These are phyloP conservation scores for Anas platyrhynchos DNA, from an alignment of 2,113 vertebrate species.

Conservation along the genomic window DNA sequence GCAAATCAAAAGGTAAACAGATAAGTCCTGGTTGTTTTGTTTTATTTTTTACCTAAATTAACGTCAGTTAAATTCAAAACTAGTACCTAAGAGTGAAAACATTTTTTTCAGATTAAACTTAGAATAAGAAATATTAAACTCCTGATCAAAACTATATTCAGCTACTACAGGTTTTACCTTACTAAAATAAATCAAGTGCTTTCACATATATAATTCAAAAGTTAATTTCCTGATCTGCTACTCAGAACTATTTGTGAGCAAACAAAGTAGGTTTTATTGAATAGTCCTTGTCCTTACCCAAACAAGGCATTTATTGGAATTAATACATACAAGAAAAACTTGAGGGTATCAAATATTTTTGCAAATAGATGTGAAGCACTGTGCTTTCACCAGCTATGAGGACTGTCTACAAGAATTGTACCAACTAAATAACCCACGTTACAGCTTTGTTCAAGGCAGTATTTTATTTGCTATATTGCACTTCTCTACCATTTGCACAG, in stretches of 20 bases:
- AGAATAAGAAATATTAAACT: not conserved
- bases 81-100: not conserved
- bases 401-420: not conserved
- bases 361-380: not conserved
- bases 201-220: slow-evolving; percentile 16
- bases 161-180: not conserved
- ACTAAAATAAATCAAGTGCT: not conserved
- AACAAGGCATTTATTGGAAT: not conserved
- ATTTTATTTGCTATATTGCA: not conserved
- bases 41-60: not conserved
- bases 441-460: not conserved
- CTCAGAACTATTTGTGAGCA: not conserved
- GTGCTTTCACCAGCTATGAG: not conserved
- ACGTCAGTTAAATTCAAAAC: not conserved
- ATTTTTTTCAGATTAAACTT: slow-evolving; percentile 1
- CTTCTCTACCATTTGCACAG: not conserved
- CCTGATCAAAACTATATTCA: not conserved
- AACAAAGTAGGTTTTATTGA: not conserved
- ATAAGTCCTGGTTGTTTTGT: not conserved
- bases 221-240: not conserved
- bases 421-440: not conserved
- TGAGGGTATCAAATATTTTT: not conserved
- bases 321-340: not conserved
- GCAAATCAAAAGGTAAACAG: not conserved
- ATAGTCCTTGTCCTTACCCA: not conserved